phyloP scores from a whole-genome alignment of 2,113 vertebrate genomes.

The Anseranas semipalmata region DNA sequence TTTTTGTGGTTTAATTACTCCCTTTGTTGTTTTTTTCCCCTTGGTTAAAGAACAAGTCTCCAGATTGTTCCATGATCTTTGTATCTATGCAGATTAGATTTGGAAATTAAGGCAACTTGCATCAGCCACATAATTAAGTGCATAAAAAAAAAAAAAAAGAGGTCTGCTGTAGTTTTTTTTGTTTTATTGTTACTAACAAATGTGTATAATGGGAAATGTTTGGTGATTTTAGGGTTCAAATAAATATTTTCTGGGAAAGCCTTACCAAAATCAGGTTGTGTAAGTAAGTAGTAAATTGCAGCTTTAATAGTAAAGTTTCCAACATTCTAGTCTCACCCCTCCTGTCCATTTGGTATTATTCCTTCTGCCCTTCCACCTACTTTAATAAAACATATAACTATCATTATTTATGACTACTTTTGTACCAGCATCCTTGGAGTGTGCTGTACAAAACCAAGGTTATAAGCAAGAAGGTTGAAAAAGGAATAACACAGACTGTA shows the following conservation, averaged over 20 bases:
- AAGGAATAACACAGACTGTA: neutral
- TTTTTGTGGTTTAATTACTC: slow-evolving; percentile 76
- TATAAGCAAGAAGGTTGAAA: neutral
- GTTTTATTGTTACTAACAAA: neutral
- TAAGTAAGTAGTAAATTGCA: neutral
- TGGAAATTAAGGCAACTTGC: slow-evolving; percentile 56
- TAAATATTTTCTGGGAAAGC: neutral
- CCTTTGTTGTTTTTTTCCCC: slow-evolving; percentile 42
- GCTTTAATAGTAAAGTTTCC: neutral
- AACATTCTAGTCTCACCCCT: neutral
- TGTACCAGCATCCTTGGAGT: neutral
- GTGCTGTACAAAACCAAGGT: neutral
- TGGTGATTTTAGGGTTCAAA: neutral
- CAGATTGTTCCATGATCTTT: slow-evolving; percentile 73
- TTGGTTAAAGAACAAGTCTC: slow-evolving; percentile 46
- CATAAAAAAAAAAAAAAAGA: slow-evolving; percentile 10
- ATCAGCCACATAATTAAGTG: slow-evolving; percentile 65
- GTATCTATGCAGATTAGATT: slow-evolving; percentile 65
- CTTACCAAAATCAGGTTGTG: neutral
- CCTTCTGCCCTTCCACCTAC: neutral
- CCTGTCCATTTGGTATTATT: neutral
- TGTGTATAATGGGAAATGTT: neutral
- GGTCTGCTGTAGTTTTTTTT: neutral
- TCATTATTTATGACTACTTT: neutral
- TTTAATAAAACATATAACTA: neutral